These are phyloP conservation scores for Sphyrna mokarran DNA, from an alignment of 2,113 vertebrate genomes.

Conservation along the genomic window DNA sequence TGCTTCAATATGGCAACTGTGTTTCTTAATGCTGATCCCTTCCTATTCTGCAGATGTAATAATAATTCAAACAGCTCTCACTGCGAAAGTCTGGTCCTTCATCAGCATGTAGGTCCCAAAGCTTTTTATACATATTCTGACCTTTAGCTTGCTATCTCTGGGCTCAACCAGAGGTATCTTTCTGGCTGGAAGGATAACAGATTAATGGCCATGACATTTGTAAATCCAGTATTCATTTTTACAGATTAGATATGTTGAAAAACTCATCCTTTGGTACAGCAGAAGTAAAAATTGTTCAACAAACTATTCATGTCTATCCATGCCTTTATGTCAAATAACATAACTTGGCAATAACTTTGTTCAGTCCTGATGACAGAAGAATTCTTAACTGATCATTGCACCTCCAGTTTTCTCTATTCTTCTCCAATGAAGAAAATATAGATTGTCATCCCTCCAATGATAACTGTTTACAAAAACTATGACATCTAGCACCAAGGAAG, in stretches of 20 bases:
- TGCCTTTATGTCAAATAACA: background rate
- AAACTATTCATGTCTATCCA: background rate
- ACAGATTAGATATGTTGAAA: background rate
- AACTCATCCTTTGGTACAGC: no score
- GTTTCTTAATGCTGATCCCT: background rate
- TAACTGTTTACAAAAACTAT: background rate
- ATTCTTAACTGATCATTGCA: background rate
- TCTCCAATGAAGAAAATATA: background rate
- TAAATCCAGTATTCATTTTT: background rate
- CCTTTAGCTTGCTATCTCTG: background rate
- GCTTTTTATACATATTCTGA: background rate
- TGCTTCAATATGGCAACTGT: background rate
- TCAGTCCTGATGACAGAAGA: background rate
- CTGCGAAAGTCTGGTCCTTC: background rate
- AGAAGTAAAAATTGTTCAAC: background rate
- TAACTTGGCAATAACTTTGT: background rate
- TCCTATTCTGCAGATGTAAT: conserved; percentile 28
- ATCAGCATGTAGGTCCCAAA: background rate
- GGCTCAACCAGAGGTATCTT: background rate
- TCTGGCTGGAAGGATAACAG: background rate
- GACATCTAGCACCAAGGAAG: background rate
- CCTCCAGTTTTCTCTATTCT: background rate
- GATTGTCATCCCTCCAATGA: background rate
- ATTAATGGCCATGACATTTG: background rate
- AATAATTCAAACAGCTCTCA: background rate